Conservation (phyloP, 2,888 invertebrate species). For the Sarcophaga caerulescens region DNA sequence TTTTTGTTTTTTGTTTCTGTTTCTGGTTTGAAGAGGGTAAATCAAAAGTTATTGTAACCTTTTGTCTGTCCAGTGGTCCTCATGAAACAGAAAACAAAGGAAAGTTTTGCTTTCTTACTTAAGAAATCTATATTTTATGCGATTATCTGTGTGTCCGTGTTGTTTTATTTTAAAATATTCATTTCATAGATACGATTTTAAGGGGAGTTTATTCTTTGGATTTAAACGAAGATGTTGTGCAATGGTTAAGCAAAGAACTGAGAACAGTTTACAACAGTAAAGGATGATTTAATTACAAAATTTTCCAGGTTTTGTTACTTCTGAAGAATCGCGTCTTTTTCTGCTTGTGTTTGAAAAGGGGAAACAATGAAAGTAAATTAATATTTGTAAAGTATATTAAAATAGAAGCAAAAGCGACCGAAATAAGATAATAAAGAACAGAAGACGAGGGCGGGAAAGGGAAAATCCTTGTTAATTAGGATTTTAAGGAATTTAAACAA, state of each 20-base stretch:
- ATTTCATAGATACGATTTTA: neutral
- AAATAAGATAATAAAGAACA: no score
- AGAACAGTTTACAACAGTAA: slow-evolving; percentile 5
- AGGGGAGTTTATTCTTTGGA: no score
- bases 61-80: slow-evolving; percentile 6
- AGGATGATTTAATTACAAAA: slow-evolving; percentile 32
- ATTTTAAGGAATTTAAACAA: neutral
- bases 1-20: neutral
- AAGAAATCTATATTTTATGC: neutral
- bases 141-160: neutral
- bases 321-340: no score
- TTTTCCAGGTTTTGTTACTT: neutral
- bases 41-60: slow-evolving; percentile 45
- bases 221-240: no score
- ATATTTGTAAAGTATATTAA: neutral
- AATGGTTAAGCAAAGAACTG: neutral
- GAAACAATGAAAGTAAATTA: slow-evolving; percentile 17
- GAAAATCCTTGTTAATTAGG: neutral
- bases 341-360: neutral
- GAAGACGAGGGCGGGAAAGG: neutral
- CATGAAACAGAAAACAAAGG: neutral
- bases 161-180: neutral
- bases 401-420: no score
- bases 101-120: neutral
- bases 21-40: slow-evolving; percentile 24